These are phyloP conservation scores for Panorpa germanica DNA, from an alignment of 2,888 invertebrate species.

Conservation along the genomic window DNA sequence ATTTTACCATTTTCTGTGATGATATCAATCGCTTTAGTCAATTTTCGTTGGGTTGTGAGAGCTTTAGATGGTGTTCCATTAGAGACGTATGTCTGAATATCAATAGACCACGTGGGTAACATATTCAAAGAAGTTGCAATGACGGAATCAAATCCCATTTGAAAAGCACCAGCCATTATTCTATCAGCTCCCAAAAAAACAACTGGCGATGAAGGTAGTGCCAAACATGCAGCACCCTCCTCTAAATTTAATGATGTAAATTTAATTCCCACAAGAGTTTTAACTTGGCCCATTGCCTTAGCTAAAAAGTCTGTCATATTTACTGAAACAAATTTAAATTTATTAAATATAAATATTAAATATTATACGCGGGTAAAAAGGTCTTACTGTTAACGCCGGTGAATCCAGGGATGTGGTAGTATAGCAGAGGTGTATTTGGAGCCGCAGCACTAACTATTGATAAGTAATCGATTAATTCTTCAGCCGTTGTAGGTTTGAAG, in stretches of 20 bases:
- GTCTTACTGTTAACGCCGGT: conserved; percentile 34
- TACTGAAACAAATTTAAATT: conserved; percentile 29
- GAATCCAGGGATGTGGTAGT: conserved; percentile 65
- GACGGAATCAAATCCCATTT: conserved; percentile 49
- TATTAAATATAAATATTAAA: conserved; percentile 7
- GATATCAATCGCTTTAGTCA: too few species aligned
- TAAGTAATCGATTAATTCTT: conserved; percentile 45
- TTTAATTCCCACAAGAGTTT: conserved; percentile 66
- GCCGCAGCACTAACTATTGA: conserved; percentile 46
- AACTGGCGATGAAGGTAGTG: conserved; percentile 28
- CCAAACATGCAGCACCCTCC: conserved; percentile 40
- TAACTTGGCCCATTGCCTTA: conserved; percentile 37
- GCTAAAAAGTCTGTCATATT: conserved; percentile 50
- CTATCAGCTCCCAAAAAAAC: conserved; percentile 47
- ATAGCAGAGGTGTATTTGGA: conserved; percentile 55
- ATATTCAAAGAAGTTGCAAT: conserved; percentile 53
- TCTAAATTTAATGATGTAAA: conserved; percentile 56
- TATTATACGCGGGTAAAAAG: not conserved
- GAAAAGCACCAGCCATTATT: conserved; percentile 41
- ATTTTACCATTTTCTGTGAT: too few species aligned
- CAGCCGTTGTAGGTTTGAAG: conserved; percentile 41
- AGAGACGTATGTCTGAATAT: too few species aligned
- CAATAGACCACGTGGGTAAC: too few species aligned
- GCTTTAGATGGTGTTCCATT: too few species aligned
- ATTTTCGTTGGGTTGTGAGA: too few species aligned